Evolutionary conservation across 2,888 invertebrate species (phyloP), one percentile per base, ranked within the genome.

Genomic region (Ischnura elegans): DNA sequence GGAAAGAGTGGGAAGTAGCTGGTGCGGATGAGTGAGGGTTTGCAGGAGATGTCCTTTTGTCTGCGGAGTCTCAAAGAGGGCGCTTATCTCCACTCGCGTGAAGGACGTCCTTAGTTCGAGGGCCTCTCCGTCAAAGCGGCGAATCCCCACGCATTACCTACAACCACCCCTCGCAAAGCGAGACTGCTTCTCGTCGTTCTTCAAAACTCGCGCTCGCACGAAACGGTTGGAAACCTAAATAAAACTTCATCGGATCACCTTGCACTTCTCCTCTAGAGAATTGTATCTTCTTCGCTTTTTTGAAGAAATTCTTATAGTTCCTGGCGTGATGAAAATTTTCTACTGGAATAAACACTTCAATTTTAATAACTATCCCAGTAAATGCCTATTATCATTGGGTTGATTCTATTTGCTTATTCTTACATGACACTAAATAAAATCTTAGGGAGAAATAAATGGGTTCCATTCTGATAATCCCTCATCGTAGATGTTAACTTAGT

Each of bases 61-160:
- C 61, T 61, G 47, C n/a, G 47, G 16, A 6, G 25, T 36, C 10
- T 36, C 10, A 76, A 36, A 36, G 66, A n/a, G 76, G 3, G 76
- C 10, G 29, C 76, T 29, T 76, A 36, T 76, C 76, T n/a, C 13
- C 51, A 5, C 61, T 61, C 61, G 76, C 76, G 19, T n/a, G 10
- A 36, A 36, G 76, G 16, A n/a, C 76, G 36, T 76, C 36, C 76
- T 76, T 36, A 76, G 76, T 76, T 76, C 76, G 76, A 76, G 36
- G 29, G 29, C 76, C 76, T 76, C 76, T 76, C 76, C 76, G 76
- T 36, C 76, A 76, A 76, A 76, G 76, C 76, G 76, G 29, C 36
- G 36, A 76, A 76, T 76, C 76, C 36, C 76, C 76, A 76, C 76
- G 76, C 76, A 76, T 76, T 76, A 76, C 76, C n/a, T n/a, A n/a